These are phyloP conservation scores for Phalacrocorax brasilianus DNA, from an alignment of 2,113 vertebrate species.

Conservation along the genomic window DNA sequence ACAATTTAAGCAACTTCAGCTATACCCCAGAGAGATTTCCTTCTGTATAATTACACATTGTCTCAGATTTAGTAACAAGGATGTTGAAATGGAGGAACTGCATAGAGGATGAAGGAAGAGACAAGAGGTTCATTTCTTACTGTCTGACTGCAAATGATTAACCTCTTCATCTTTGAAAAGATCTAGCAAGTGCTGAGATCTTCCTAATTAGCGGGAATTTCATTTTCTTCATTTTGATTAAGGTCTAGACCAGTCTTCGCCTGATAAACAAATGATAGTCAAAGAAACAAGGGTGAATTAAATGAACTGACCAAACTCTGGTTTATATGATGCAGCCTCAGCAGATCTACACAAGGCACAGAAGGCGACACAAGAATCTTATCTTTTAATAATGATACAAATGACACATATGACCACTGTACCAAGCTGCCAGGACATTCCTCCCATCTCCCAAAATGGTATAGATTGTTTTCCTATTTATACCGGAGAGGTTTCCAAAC, in stretches of 20 bases:
- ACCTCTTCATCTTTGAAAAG: constrained; percentile 64
- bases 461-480: neutral
- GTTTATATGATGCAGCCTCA: neutral
- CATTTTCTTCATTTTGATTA: constrained; percentile 52
- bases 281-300: constrained; percentile 33
- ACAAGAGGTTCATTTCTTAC: constrained; percentile 53
- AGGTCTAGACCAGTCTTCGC: constrained; percentile 26
- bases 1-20: constrained; percentile 75
- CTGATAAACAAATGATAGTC: constrained; percentile 54
- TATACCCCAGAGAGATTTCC: constrained; percentile 71
- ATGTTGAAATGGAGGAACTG: constrained; percentile 53
- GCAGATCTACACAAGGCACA: neutral
- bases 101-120: constrained; percentile 50
- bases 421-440: neutral
- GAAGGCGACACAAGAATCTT: neutral
- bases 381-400: neutral
- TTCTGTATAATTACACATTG: constrained; percentile 74
- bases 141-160: constrained; percentile 52
- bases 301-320: neutral
- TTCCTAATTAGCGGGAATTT: constrained; percentile 44
- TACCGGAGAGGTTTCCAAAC: neutral
- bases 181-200: constrained; percentile 54
- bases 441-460: neutral
- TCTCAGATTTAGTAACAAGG: constrained; percentile 62
- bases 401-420: neutral